Evolutionary conservation across 2,113 vertebrate genomes (phyloP).

Genomic region (Bostrychus sinensis): DNA sequence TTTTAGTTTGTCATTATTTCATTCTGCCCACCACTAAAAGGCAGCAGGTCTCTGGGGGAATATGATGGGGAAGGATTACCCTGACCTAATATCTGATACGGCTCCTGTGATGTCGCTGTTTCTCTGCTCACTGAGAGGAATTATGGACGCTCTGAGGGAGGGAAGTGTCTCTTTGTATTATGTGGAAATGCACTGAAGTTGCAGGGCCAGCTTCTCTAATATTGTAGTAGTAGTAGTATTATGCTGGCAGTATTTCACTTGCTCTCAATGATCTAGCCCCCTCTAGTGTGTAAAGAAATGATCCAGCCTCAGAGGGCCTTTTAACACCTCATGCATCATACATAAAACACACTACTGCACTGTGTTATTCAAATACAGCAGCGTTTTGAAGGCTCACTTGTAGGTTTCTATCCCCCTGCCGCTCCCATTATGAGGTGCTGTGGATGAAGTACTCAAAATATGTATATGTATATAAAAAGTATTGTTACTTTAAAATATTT

Average conservation of each 20-base stretch:
- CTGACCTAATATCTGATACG: constrained; percentile 50
- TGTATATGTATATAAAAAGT: too few species aligned
- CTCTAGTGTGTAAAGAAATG: constrained; percentile 72
- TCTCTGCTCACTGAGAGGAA: constrained; percentile 35
- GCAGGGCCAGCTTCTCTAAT: constrained; percentile 13
- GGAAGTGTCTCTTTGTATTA: neutral
- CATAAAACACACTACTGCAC: constrained; percentile 5
- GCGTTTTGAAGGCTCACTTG: constrained; percentile 13
- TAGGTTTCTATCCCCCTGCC: neutral
- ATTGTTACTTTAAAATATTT: too few species aligned
- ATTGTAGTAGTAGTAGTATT: neutral
- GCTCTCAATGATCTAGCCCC: constrained; percentile 74
- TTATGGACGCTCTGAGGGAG: constrained; percentile 6
- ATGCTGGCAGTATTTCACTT: constrained; percentile 46
- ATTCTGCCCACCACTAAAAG: constrained; percentile 32
- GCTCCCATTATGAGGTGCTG: neutral
- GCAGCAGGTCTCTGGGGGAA: constrained; percentile 48
- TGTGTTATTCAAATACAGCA: constrained; percentile 17
- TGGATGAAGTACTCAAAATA: too few species aligned
- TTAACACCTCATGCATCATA: constrained; percentile 32
- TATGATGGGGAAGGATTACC: constrained; percentile 48
- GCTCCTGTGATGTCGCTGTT: constrained; percentile 47
- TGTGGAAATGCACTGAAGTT: constrained; percentile 11
- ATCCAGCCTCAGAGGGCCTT: constrained; percentile 32
- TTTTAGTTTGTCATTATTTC: constrained; percentile 59